Base-by-base conservation (phyloP, 2,888 invertebrate species). In the Quadroppia sp. region DNA sequence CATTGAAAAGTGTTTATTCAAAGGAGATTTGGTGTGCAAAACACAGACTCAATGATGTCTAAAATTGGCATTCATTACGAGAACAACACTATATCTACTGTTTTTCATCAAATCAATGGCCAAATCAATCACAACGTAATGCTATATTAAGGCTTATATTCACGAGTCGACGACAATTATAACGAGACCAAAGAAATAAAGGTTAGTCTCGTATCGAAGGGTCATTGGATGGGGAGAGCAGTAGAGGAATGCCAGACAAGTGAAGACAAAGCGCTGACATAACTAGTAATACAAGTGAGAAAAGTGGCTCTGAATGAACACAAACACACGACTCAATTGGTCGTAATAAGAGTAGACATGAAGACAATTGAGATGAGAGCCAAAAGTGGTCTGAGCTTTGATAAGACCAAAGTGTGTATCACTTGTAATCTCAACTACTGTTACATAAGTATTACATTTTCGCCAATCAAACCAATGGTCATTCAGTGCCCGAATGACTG, bases 351-450 rank as follows among this genome's bases (percentile, higher is more conserved):
- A 69, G 69, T 69, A 69, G 69, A 69, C 69, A 45, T 15, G 15
- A 69, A 69, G 69, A 69, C 69, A 69, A 69, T 45, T 69, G 42
- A 69, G 40, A 69, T 69, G 69, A 69, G 64, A 64, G 69, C 23
- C 69, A 25, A 69, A 42, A 69, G 40, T 69, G 69, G 69, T 45
- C 25, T 69, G 45, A 69, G 69, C 69, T 69, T 69, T 69, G 28
- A 69, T 69, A 23, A 64, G n/a, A 64, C 30, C 20, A 32, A 56
- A 30, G 28, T 64, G 20, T 64, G 40, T 64, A 64, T 64, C 64
- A 36, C 30, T 36, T 36, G 64, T 32, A 40, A 64, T 64, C 64
- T 32, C 64, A 32, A 64, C 61, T 64, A 20, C 9, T 32, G n/a
- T 36, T 32, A 15, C 36, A 64, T 36, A 30, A 64, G 30, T 64